Evolutionary conservation across 2,888 invertebrate genomes (phyloP).

Genomic region (Allolobophora icterica): DNA sequence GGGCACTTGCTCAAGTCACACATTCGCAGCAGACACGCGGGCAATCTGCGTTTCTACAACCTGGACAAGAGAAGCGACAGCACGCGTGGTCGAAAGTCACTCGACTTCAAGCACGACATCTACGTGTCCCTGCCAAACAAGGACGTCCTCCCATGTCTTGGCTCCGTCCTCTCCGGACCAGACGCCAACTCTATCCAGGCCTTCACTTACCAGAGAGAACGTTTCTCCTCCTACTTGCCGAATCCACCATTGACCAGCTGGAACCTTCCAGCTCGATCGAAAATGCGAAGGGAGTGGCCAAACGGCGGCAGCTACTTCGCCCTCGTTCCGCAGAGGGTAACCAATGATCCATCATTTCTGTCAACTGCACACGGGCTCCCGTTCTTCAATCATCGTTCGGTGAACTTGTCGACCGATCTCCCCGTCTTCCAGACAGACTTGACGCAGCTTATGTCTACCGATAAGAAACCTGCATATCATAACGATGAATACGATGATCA

Average conservation of each 20-base stretch:
- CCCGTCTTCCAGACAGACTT: not conserved
- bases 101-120: conserved; percentile 44
- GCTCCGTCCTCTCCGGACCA: not conserved
- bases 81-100: conserved; percentile 48
- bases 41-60: conserved; percentile 64
- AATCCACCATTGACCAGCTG: not conserved
- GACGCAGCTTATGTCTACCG: not conserved
- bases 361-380: not conserved
- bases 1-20: conserved; percentile 64
- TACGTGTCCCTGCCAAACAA: conserved; percentile 34
- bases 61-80: conserved; percentile 58
- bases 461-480: not conserved
- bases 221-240: not conserved
- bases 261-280: not conserved
- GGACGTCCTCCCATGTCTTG: conserved; percentile 38
- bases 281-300: conserved; percentile 14
- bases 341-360: conserved; percentile 12
- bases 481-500: not conserved
- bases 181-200: not conserved
- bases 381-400: conserved; percentile 31
- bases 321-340: conserved; percentile 32
- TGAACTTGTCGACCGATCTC: conserved; percentile 25
- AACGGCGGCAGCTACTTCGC: conserved; percentile 37
- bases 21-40: conserved; percentile 64
- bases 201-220: not conserved